Conservation (phyloP, 2,797 vertebrate species). For the Clarias laeviceps region DNA sequence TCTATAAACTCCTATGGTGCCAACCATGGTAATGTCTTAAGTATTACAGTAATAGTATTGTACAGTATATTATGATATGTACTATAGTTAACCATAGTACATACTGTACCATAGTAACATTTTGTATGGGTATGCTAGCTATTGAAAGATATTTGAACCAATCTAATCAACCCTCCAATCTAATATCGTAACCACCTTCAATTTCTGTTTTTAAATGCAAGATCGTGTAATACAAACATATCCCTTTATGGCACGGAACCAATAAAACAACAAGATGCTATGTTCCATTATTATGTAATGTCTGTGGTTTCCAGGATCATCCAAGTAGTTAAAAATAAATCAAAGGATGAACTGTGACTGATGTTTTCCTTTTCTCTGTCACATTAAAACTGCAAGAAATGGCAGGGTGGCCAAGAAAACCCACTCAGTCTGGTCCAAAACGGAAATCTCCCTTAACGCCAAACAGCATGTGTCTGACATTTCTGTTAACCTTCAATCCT, state of each 20-base stretch:
- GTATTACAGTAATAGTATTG: no score
- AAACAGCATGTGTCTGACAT: conserved; percentile 27
- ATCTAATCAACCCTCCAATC: not conserved
- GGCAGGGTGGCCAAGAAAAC: not conserved
- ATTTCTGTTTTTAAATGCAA: not conserved
- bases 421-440: not conserved
- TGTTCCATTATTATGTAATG: not conserved
- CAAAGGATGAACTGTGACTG: conserved; percentile 15
- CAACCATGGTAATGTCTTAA: no score
- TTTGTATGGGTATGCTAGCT: not conserved
- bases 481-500: conserved; percentile 31
- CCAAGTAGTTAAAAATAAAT: conserved; percentile 17
- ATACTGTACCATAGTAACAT: no score
- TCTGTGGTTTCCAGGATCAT: not conserved
- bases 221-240: not conserved
- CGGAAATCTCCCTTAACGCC: conserved; percentile 28
- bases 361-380: not conserved
- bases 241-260: not conserved
- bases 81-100: no score
- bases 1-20: no score
- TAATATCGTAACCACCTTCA: no score
- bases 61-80: no score
- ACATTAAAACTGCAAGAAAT: conserved; percentile 2
- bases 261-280: not conserved
- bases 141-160: not conserved